Evolutionary conservation across 2,888 invertebrate species (phyloP).

Genomic region (Nomada flava): DNA sequence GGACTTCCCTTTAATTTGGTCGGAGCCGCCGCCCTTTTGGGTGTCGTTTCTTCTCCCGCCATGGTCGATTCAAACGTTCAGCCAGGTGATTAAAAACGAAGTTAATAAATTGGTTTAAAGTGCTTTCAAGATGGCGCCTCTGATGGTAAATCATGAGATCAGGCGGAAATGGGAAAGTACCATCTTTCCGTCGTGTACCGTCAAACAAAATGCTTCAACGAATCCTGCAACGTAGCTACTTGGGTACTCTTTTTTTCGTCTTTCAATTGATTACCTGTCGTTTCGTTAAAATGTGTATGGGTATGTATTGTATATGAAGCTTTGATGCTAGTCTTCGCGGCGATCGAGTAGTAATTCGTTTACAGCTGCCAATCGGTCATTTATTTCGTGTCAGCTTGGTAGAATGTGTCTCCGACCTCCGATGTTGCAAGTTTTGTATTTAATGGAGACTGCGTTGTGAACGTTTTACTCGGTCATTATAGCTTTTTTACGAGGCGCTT

Average conservation of each 20-base stretch:
- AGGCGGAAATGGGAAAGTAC: slow-evolving; percentile 36
- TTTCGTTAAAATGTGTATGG: background rate
- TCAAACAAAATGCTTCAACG: slow-evolving; percentile 42
- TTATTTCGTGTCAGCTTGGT: too few relatives aligned
- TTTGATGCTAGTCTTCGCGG: too few relatives aligned
- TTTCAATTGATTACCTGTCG: background rate
- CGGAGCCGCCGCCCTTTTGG: slow-evolving; percentile 20
- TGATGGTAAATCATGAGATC: slow-evolving; percentile 41
- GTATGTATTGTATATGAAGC: too few relatives aligned
- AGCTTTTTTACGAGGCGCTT: too few relatives aligned
- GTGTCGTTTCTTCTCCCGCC: slow-evolving; percentile 20
- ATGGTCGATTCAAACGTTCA: slow-evolving; percentile 13
- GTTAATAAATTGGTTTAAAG: slow-evolving; percentile 69
- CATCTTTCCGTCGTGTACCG: slow-evolving; percentile 43
- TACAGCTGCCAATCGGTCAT: too few relatives aligned
- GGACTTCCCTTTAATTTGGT: slow-evolving; percentile 34
- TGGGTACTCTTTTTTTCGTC: too few relatives aligned
- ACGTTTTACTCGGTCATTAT: too few relatives aligned
- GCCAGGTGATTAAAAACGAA: slow-evolving; percentile 64
- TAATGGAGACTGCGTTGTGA: too few relatives aligned
- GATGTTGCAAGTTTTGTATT: too few relatives aligned
- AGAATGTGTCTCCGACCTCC: too few relatives aligned
- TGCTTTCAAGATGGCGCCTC: slow-evolving; percentile 64
- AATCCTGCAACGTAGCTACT: slow-evolving; percentile 19
- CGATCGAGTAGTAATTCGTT: too few relatives aligned